phyloP scores from a whole-genome alignment of 2,113 vertebrate genomes.

The Carlito syrichta region DNA sequence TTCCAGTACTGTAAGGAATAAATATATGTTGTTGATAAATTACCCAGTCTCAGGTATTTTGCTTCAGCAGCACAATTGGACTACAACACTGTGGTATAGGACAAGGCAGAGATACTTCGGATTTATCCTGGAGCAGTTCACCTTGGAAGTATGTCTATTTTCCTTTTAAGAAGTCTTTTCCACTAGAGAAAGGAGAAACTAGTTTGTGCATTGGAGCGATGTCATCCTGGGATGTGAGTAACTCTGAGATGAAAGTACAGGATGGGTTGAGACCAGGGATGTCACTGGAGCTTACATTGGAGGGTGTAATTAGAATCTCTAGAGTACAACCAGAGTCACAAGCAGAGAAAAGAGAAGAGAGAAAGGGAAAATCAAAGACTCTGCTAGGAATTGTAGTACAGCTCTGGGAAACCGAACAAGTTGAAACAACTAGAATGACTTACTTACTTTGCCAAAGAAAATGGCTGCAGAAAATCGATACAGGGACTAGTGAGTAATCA shows the following conservation, averaged over 20 bases:
- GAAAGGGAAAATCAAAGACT: background rate
- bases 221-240: background rate
- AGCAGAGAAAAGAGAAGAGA: background rate
- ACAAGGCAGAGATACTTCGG: background rate
- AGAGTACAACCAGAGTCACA: background rate
- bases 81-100: background rate
- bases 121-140: background rate
- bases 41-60: background rate
- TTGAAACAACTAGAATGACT: constrained; percentile 10
- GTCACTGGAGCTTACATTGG: background rate
- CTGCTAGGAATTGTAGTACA: background rate
- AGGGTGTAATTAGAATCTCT: background rate
- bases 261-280: background rate
- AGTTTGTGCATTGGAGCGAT: background rate
- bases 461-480: constrained; percentile 14
- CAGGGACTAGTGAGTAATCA: background rate
- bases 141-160: background rate
- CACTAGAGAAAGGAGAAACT: background rate
- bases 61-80: background rate
- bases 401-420: background rate
- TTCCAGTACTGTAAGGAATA: background rate
- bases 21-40: background rate
- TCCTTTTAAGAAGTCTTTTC: background rate
- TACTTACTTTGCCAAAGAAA: background rate
- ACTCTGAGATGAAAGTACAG: background rate